Base-by-base conservation (phyloP, 2,797 vertebrate species). In the Sparus aurata region DNA sequence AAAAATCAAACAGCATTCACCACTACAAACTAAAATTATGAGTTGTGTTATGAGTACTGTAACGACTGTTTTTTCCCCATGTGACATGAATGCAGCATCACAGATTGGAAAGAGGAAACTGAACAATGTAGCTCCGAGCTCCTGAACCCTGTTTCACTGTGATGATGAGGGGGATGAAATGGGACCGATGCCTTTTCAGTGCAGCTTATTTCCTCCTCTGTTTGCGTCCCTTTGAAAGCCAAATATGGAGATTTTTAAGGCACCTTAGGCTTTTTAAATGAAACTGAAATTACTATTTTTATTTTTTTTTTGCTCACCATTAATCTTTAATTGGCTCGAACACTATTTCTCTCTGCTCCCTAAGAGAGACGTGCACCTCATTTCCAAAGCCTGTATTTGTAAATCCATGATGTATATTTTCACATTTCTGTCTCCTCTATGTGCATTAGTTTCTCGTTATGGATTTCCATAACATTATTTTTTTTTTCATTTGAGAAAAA, bases 71-170 rank as follows among this genome's bases (percentile, higher is more conserved):
- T 69, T 69, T 67, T 67, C 38, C 25, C 71, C 59, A 52, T 2
- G 16, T 57, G 75, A 80, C 77, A 0, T 79, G 77, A 88, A 89
- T 34, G 63, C 87, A 85, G 77, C 84, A 34, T 49, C 11, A 25
- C 60, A 79, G 61, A 72, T 52, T n/a, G 63, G 69, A 87, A 34
- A 20, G 61, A 75, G 75, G 67, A 75, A 83, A 63, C 12, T 49
- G 79, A 91, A 87, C 78, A 46, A 85, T 89, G 89, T 91, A 91
- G 92, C 92, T 88, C 78, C 12, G n/a, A 34, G 69, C 59, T 79
- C 86, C 74, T 34, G 7, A 41, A 62, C 81, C 83, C 79, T 22
- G 60, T 62, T 73, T 87, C 83, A 83, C 86, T 89, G 85, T 92
- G 88, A 85, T 70, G 78, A 88, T 66, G 66, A 69, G 66, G 65